Evolutionary conservation across 2,797 vertebrate genomes (phyloP), one percentile per base, ranked within the genome.

Genomic region (Falco naumanni): DNA sequence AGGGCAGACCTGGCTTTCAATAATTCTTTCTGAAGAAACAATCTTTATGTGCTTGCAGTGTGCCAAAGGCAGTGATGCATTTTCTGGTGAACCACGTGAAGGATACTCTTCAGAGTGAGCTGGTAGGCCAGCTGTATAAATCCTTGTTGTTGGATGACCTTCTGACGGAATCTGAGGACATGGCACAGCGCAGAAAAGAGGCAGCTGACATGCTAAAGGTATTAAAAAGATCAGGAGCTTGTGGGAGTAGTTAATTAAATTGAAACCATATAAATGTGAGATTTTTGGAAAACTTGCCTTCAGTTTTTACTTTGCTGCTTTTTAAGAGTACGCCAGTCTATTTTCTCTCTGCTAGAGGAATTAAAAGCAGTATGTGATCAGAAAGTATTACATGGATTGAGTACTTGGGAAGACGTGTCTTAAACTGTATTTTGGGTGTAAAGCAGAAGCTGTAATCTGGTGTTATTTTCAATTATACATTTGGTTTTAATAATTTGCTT

Each of bases 41-140:
- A 31, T 86, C 31, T 79, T 61, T 20, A 10, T 95, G 68, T 97
- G 59, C 50, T 96, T 95, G 50, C 98, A 99, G 99, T 83, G 99
- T 99, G 93, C 99, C 99, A 71, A 99, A 99, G 97, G 99, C 99
- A 16, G 99, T 99, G 95, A 99, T 99, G 99, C 99, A 99, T 98
- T 99, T 99, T 97, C 98, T 99, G 97, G 99, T 99, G 93, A 99
- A 99, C 98, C 99, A 99, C 0, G 99, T 99, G 96, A 99, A 99
- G 96, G 99, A 99, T 95, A 99, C 98, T 95, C 99, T 99, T 89
- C 99, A 99, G 98, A 99, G 99, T 74, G 99, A 99, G 97, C 98
- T 99, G 95, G 99, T 99, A 71, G 99, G 99, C 51, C 99, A 99
- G 97, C 98, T 99, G 56, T 99, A 99, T 84, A 99, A 99, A 96